Base-by-base conservation (phyloP, 2,888 invertebrate species). In the Drosophila neutralis region DNA sequence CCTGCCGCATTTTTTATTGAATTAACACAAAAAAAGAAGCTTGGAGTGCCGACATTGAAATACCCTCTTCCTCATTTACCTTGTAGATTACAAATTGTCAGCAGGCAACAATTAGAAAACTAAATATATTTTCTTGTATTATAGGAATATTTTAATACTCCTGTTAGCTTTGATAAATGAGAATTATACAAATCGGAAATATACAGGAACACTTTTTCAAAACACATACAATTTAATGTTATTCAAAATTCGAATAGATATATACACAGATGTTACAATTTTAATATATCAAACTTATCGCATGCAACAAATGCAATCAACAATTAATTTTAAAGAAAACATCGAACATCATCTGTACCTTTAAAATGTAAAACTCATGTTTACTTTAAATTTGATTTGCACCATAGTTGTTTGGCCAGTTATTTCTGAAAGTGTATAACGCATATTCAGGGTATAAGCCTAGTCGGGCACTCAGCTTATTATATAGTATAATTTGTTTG, bases 401-500 rank as follows among this genome's bases (percentile, higher is more conserved):
- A 45, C 1, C 21, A 21, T 4, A 15, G 13, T 24, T 8, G 15
- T 15, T 11, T 21, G 11, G 11, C 5, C 21, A 45, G 3, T 4
- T 13, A 7, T 45, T 45, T 24, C 15, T 45, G 4, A 13, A 45
- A 45, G 21, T 24, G 13, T 13, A 13, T 21, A 0, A 3, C 13
- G 7, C 7, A 21, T 27, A 10, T 27, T 15, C 49, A 49, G 49
- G 15, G 49, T 49, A 11, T 49, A 0, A 11, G 49, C 18, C 10
- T 15, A 40, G 29, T 57, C 15, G 10, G 29, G 5, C 29, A 40
- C 29, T 57, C 21, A 10, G 24, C 24, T 24, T n/a, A 29, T 40
- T 56, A 29, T 10, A 29, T n/a, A 33, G 10, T 33, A n/a, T 40
- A 38, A 21, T 40, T 40, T 57, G 57, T 40, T 40, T 40, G 56